Evolutionary conservation across 2,113 vertebrate species (phyloP).

Genomic region (Hemibagrus wyckioides): DNA sequence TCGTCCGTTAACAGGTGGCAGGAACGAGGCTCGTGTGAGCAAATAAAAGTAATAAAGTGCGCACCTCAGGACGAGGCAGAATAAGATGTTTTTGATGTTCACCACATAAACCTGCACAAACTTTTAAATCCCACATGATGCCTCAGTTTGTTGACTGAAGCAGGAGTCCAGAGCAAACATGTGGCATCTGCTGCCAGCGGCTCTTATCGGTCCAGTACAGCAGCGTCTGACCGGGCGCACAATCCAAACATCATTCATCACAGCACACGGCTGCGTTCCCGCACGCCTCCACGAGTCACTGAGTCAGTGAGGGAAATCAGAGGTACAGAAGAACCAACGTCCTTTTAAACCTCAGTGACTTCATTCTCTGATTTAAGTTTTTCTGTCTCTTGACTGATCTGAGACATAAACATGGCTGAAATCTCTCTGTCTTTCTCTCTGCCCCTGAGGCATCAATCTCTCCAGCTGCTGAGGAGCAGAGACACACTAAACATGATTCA

Average conservation of each 20-base stretch:
- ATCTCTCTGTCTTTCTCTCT: constrained; percentile 33
- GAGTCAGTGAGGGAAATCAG: too few species aligned
- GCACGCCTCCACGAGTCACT: not conserved
- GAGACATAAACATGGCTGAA: constrained; percentile 34
- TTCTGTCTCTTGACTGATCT: not conserved
- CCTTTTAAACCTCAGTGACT: not conserved
- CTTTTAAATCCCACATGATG: constrained; percentile 5
- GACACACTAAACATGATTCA: constrained; percentile 18
- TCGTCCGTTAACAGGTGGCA: not conserved
- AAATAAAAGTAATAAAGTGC: not conserved
- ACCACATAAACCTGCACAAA: not conserved
- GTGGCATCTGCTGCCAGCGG: constrained; percentile 15
- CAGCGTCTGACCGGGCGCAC: not conserved
- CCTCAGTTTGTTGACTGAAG: constrained; percentile 16
- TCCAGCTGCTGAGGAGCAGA: constrained; percentile 15
- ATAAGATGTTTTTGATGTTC: not conserved
- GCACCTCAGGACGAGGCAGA: not conserved
- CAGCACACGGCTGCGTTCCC: not conserved
- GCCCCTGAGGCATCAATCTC: constrained; percentile 9
- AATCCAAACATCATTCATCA: constrained; percentile 22
- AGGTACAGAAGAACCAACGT: not conserved
- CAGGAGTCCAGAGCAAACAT: not conserved
- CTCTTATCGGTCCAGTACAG: constrained; percentile 26
- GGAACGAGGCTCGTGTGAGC: not conserved
- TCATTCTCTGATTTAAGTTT: not conserved